Evolutionary conservation across 30 jellyfish, hydroid and myxozoan species (phyloP).

Genomic region (Turritopsis dohrnii): DNA sequence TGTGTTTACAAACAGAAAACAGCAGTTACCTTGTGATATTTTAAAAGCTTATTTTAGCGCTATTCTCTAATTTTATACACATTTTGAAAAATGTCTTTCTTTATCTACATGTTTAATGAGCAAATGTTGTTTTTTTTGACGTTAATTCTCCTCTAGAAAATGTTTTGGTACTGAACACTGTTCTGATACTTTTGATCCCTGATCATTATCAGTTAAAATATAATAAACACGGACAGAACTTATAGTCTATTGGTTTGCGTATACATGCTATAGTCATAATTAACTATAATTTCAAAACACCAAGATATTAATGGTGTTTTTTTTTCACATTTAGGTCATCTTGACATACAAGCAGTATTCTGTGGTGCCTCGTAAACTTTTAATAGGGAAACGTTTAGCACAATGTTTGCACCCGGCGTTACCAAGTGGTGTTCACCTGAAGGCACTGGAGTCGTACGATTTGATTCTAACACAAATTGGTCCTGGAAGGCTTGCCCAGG

Average conservation of each 20-base stretch:
- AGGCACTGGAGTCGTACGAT: constrained; percentile 73
- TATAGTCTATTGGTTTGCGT: no score
- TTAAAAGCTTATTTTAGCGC: no score
- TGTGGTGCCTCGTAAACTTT: constrained; percentile 74
- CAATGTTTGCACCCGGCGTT: constrained; percentile 96
- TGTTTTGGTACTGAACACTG: background rate
- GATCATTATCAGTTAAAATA: background rate
- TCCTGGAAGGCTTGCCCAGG: constrained; percentile 58
- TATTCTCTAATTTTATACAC: no score
- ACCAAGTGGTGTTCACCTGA: constrained; percentile 97
- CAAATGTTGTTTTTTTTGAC: no score
- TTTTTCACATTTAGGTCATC: constrained; percentile 42
- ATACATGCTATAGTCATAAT: no score
- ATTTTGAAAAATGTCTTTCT: no score
- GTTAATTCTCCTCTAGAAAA: background rate
- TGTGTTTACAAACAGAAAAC: no score
- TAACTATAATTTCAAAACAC: no score
- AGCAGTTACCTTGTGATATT: no score
- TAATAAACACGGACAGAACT: background rate
- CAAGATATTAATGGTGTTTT: background rate
- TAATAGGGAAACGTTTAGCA: constrained; percentile 91
- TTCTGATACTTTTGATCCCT: background rate
- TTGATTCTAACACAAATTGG: constrained; percentile 82
- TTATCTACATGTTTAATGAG: background rate
- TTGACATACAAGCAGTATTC: constrained; percentile 54